Conservation (phyloP, 2,888 invertebrate species). For the Liposcelis brunnea region DNA sequence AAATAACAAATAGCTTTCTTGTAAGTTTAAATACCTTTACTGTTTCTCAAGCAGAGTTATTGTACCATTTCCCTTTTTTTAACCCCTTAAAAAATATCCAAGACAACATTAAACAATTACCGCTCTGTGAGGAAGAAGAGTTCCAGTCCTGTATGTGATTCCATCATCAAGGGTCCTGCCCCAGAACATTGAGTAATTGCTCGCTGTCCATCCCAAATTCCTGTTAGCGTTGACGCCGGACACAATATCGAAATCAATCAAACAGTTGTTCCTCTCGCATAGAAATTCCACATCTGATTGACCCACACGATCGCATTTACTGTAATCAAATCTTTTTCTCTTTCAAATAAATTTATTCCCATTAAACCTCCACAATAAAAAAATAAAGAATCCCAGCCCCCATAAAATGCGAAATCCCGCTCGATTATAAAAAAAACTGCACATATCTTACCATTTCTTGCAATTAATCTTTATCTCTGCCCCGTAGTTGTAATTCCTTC, state of each 20-base stretch:
- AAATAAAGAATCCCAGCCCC: not conserved
- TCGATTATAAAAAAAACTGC: conserved; percentile 8
- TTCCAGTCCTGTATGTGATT: conserved; percentile 54
- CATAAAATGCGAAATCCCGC: too few species aligned
- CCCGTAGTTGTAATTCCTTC: conserved; percentile 33
- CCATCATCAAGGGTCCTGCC: conserved; percentile 68
- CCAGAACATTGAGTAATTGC: conserved; percentile 70
- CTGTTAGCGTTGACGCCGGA: conserved; percentile 41
- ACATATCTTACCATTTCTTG: conserved; percentile 45
- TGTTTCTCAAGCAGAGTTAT: too few species aligned
- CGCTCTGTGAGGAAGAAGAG: conserved; percentile 34
- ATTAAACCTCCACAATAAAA: not conserved
- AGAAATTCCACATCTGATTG: conserved; percentile 29
- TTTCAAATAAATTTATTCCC: too few species aligned
- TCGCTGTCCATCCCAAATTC: conserved; percentile 53
- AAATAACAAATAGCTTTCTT: too few species aligned
- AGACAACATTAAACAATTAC: too few species aligned
- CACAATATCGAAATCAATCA: conserved; percentile 54
- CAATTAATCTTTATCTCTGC: conserved; percentile 44
- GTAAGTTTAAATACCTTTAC: too few species aligned
- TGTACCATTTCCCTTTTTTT: too few species aligned
- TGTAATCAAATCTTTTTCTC: conserved; percentile 21
- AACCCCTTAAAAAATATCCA: too few species aligned
- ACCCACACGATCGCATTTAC: conserved; percentile 32
- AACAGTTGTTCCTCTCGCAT: conserved; percentile 56